These are phyloP conservation scores for Macroteleia sp. DNA, from an alignment of 2,888 invertebrate species.

Conservation along the genomic window DNA sequence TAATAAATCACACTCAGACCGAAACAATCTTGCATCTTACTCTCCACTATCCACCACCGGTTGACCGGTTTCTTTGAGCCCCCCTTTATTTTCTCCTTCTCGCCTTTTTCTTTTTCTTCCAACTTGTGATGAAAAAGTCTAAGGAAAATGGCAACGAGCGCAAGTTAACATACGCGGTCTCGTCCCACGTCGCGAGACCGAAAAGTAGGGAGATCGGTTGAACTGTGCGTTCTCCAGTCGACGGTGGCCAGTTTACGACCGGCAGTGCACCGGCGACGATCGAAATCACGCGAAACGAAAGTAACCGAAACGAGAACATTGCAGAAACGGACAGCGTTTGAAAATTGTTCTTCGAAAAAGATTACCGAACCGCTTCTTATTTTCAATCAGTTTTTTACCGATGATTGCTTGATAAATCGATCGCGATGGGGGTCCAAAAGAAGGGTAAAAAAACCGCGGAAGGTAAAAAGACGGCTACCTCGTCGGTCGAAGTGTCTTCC, in stretches of 20 bases:
- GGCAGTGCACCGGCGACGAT: constrained; percentile 60
- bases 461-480: constrained; percentile 45
- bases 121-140: constrained; percentile 1
- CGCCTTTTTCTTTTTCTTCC: too few relatives aligned
- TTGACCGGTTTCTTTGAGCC: constrained; percentile 26
- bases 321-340: too few relatives aligned
- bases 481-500: constrained; percentile 69
- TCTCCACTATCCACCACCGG: constrained; percentile 3
- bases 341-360: too few relatives aligned
- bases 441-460: constrained; percentile 55
- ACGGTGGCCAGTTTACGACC: constrained; percentile 63
- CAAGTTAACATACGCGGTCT: constrained; percentile 50
- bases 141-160: constrained; percentile 49
- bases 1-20: neutral
- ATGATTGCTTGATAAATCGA: too few relatives aligned
- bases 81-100: constrained; percentile 6
- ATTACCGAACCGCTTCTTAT: too few relatives aligned
- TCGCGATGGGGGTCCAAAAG: constrained; percentile 56
- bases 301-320: constrained; percentile 1
- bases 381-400: too few relatives aligned
- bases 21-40: neutral
- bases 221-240: constrained; percentile 62
- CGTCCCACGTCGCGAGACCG: constrained; percentile 59
- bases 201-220: constrained; percentile 68
- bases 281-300: constrained; percentile 32